Evolutionary conservation across 37 sponge, comb jelly and placozoan genomes (phyloP).

Genomic region (Spongilla lacustris): DNA sequence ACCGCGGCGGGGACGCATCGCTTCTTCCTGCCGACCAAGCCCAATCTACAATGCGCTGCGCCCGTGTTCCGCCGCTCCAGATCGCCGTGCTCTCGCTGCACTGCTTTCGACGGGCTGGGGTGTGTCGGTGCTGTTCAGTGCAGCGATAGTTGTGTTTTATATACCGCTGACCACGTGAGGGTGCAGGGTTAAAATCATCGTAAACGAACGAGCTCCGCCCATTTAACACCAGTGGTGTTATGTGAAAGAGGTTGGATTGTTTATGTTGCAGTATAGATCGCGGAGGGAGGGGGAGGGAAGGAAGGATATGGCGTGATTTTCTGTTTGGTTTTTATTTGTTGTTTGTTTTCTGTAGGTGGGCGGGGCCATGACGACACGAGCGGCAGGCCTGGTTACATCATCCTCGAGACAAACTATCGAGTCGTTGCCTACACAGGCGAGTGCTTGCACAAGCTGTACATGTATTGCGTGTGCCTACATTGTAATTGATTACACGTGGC

Average conservation of each 20-base stretch:
- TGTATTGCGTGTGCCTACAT: no score
- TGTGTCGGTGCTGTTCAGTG: no score
- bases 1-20: slow-evolving; percentile 6
- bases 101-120: not conserved
- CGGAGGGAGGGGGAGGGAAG: no score
- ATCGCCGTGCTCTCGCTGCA: not conserved
- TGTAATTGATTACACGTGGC: no score
- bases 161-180: not conserved
- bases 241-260: not conserved
- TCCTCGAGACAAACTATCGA: slow-evolving; percentile 95
- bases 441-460: not conserved
- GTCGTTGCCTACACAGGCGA: slow-evolving; percentile 89
- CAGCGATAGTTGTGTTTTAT: slow-evolving; percentile 33
- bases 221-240: not conserved
- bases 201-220: not conserved
- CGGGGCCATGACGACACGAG: not conserved
- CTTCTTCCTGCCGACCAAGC: slow-evolving; percentile 88
- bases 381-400: slow-evolving; percentile 17
- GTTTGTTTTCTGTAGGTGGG: not conserved
- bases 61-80: not conserved
- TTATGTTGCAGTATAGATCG: no score
- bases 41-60: slow-evolving; percentile 78
- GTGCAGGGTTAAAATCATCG: not conserved
- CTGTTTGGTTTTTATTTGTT: no score
- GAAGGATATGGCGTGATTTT: no score